Evolutionary conservation across 92 coral and sea anemone genomes (phyloP).

Genomic region (Actinernus sp.): DNA sequence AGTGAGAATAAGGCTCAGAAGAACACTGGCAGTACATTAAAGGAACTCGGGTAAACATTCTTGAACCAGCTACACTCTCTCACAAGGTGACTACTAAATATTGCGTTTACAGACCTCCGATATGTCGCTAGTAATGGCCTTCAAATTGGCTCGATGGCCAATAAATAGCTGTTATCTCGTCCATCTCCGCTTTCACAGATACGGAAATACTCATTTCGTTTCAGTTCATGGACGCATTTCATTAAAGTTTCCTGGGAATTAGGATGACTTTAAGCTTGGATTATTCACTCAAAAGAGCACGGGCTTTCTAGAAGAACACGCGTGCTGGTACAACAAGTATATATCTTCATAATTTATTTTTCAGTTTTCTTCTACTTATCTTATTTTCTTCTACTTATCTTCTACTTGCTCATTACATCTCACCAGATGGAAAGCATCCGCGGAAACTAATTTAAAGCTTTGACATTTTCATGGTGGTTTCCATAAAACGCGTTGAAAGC

Average conservation of each 20-base stretch:
- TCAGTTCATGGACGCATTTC: slow-evolving; percentile 49
- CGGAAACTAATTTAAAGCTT: slow-evolving; percentile 15
- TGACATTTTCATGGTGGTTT: slow-evolving; percentile 45
- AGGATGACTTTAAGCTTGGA: too few species aligned
- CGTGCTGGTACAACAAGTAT: too few species aligned
- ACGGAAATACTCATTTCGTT: slow-evolving; percentile 56
- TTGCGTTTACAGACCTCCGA: slow-evolving; percentile 89
- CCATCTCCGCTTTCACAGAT: slow-evolving; percentile 76
- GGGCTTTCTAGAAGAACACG: too few species aligned
- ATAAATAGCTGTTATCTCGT: slow-evolving; percentile 73
- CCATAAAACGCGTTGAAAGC: slow-evolving; percentile 53
- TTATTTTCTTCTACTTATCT: too few species aligned
- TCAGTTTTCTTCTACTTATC: too few species aligned
- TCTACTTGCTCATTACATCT: slow-evolving; percentile 18
- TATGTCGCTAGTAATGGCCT: slow-evolving; percentile 44
- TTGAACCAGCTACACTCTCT: not conserved
- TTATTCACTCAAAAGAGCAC: too few species aligned
- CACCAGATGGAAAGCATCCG: slow-evolving; percentile 14
- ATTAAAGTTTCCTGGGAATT: slow-evolving; percentile 27
- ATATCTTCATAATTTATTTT: too few species aligned
- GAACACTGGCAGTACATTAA: slow-evolving; percentile 49
- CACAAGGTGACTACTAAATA: not conserved
- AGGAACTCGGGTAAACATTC: slow-evolving; percentile 24
- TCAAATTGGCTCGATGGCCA: slow-evolving; percentile 76
- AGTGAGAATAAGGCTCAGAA: slow-evolving; percentile 12